Evolutionary conservation across 2,797 vertebrate species (phyloP), one percentile per base, ranked within the genome.

Genomic region (Tenualosa ilisha): DNA sequence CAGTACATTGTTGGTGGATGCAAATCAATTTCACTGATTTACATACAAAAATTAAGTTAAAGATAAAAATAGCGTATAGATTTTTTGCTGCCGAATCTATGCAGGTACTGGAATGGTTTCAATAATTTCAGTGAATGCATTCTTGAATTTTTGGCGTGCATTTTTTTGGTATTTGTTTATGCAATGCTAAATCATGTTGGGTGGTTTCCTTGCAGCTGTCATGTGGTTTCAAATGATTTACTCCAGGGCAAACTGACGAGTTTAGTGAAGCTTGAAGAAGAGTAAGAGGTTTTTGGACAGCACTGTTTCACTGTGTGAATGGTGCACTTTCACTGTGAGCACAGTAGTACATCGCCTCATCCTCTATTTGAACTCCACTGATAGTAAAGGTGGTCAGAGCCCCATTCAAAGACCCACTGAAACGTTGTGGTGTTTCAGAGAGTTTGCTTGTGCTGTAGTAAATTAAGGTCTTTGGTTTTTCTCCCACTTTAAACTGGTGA

Each of bases 401-500:
- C 20, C 56, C 84, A 68, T 2, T 50, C 1, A 6, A 68, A 22
- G 65, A 15, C 26, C 68, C 68, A 75, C 68, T 75, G 31, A 75
- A 75, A 6, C 68, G 31, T 3, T 17, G 0, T 20, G 68, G 68
- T 31, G 68, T 75, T 31, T 6, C 13, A 5, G 68, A 75, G 5
- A 1, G 0, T 40, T 13, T 40, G 15, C 0, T 0, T 3, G 13
- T 0, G 5, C 68, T 75, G 3, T 17, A 0, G 31, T 75, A 3
- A 17, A 75, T 75, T 3, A 75, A 3, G 2, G 3, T 12, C 7
- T 40, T 75, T 17, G 65, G 56, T 0, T 17, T 3, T 59, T 59
- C 15, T 82, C 84, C 88, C 83, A 56, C 11, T 83, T 89, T 92
- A 51, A 90, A 12, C 65, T 90, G 86, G 31, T 84, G 46, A 31